These are phyloP conservation scores for Mola mola DNA, from an alignment of 2,113 vertebrate genomes.

Conservation along the genomic window DNA sequence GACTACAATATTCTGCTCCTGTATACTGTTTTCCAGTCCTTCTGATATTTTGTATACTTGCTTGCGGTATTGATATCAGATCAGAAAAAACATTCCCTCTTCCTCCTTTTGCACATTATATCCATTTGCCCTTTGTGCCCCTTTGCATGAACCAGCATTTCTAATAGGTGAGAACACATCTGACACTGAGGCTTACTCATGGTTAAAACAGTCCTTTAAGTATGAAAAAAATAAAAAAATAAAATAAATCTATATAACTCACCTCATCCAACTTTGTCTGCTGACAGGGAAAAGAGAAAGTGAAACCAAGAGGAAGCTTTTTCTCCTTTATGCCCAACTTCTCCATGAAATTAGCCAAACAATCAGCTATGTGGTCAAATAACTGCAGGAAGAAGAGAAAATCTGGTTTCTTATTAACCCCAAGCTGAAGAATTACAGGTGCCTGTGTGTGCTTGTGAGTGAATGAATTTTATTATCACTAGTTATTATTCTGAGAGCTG, in stretches of 20 bases:
- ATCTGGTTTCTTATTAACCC: constrained; percentile 4
- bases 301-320: constrained; percentile 95
- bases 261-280: constrained; percentile 97
- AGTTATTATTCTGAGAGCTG: background rate
- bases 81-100: too few relatives aligned
- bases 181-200: too few relatives aligned
- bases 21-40: too few relatives aligned
- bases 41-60: too few relatives aligned
- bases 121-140: too few relatives aligned
- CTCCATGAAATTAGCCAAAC: constrained; percentile 92
- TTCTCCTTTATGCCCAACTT: constrained; percentile 92
- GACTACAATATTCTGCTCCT: too few relatives aligned
- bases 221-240: background rate
- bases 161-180: too few relatives aligned
- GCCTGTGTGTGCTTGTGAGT: background rate
- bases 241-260: constrained; percentile 36
- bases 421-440: background rate
- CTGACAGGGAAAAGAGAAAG: constrained; percentile 94
- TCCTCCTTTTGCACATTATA: too few relatives aligned
- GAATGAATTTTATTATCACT: background rate
- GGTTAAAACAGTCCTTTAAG: constrained; percentile 1
- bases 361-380: constrained; percentile 96
- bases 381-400: constrained; percentile 78
- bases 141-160: too few relatives aligned
- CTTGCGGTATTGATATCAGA: too few relatives aligned